phyloP scores from a whole-genome alignment of 1,140 invertebrate genomes.

The Macrostomum lignano region DNA sequence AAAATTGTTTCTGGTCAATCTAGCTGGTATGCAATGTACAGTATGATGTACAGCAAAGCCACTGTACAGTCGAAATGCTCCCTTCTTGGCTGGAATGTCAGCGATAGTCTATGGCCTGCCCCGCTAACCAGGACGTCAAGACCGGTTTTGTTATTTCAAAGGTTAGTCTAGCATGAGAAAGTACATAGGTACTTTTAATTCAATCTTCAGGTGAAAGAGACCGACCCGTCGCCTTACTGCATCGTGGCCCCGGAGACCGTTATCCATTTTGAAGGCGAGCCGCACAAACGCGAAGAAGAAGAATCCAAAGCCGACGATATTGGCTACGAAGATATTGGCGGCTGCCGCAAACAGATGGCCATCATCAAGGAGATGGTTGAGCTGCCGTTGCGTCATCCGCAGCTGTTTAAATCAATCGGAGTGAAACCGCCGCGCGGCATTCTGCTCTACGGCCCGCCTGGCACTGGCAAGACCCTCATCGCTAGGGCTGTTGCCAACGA shows the following conservation, averaged over 20 bases:
- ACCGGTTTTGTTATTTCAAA: no score
- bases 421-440: constrained; percentile 60
- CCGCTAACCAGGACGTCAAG: no score
- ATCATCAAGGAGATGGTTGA: constrained; percentile 99
- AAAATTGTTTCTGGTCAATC: no score
- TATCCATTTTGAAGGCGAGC: constrained; percentile 94
- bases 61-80: no score
- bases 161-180: no score
- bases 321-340: constrained; percentile 96
- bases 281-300: constrained; percentile 90
- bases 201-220: no score
- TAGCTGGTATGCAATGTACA: no score
- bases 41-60: no score
- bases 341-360: constrained; percentile 83
- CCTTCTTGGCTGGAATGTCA: no score
- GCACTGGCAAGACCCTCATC: constrained; percentile 79
- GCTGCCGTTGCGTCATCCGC: constrained; percentile 77
- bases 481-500: constrained; percentile 95
- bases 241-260: constrained; percentile 96
- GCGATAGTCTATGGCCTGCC: no score
- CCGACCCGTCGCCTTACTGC: constrained; percentile 81
- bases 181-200: no score
- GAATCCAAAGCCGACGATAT: constrained; percentile 88
- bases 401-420: constrained; percentile 60
- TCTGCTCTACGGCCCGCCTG: constrained; percentile 80